Evolutionary conservation across 1,140 invertebrate species (phyloP).

Genomic region (Drosophila sucinea): DNA sequence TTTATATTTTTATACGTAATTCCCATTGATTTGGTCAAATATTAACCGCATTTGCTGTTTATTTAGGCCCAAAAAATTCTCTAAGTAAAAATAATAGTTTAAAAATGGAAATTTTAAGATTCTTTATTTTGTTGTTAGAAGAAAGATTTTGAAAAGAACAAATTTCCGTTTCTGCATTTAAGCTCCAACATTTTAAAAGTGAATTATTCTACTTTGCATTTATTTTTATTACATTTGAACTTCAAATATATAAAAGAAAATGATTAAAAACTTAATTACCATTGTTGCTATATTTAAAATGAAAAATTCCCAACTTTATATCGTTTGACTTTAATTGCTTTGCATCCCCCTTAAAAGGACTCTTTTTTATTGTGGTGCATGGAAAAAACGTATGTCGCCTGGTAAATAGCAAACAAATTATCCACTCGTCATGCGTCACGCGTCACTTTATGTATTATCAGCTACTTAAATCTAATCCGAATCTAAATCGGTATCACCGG

Average conservation of each 20-base stretch:
- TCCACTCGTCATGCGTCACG: slow-evolving; percentile 48
- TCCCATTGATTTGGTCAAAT: slow-evolving; percentile 13
- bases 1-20: no score
- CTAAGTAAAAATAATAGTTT: no score
- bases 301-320: no score
- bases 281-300: background rate
- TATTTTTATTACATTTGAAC: no score
- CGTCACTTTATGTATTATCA: slow-evolving; percentile 51
- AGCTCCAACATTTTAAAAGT: no score
- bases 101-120: no score
- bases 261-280: background rate
- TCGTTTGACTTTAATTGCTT: background rate
- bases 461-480: slow-evolving; percentile 51
- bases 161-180: no score
- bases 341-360: background rate
- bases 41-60: no score
- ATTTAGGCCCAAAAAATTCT: no score
- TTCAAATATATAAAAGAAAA: background rate
- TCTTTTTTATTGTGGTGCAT: background rate
- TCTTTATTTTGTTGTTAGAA: no score
- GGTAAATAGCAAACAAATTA: slow-evolving; percentile 37
- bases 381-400: slow-evolving; percentile 34
- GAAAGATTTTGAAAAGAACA: no score
- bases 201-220: no score
- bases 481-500: slow-evolving; percentile 21